Evolutionary conservation across 2,113 vertebrate species (phyloP).

Genomic region (human (Homo sapiens)): GRCh38 chr1:40699501-40700000

Average conservation of each 20-base stretch:
- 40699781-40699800: neutral
- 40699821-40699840: neutral
- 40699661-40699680: neutral
- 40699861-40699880: constrained; percentile 37
- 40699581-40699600: constrained; percentile 47
- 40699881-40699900: constrained; percentile 31
- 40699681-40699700: constrained; percentile 47
- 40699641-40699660: constrained; percentile 51
- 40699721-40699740: neutral
- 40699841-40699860: constrained; percentile 12
- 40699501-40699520: neutral
- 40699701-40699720: constrained; percentile 32
- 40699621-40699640: constrained; percentile 54
- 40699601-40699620: constrained; percentile 27
- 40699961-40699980: neutral
- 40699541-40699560: constrained; percentile 20
- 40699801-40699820: constrained; percentile 8
- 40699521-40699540: constrained; percentile 53
- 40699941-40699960: neutral
- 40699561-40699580: constrained; percentile 28
- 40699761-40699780: constrained; percentile 12
- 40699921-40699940: neutral
- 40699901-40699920: neutral
- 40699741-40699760: neutral
- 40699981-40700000: constrained; percentile 39